phyloP scores from a whole-genome alignment of 2,797 vertebrate species.

The Tragelaphus eurycerus region DNA sequence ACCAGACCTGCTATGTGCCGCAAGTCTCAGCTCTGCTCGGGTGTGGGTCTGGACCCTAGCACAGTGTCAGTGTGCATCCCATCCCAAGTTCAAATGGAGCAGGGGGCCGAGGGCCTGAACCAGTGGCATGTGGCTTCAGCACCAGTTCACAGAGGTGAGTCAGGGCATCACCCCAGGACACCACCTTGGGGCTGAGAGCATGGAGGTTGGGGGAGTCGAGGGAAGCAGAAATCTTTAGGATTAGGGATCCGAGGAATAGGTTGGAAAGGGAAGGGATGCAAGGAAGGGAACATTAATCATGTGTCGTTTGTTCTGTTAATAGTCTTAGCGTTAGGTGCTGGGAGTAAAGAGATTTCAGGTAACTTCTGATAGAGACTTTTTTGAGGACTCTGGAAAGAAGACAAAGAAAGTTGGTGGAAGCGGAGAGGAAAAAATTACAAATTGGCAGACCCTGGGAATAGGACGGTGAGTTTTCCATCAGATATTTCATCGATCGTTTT shows the following conservation, averaged over 20 bases:
- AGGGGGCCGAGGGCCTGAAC: neutral
- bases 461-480: neutral
- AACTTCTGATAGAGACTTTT: neutral
- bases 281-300: neutral
- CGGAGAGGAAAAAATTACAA: neutral
- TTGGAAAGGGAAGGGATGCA: neutral
- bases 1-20: accelerated
- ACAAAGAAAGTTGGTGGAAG: neutral
- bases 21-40: neutral
- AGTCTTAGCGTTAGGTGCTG: neutral
- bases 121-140: neutral
- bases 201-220: no score
- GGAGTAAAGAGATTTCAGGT: neutral
- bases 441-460: neutral
- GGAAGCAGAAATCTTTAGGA: no score
- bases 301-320: neutral
- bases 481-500: neutral
- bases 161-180: no score
- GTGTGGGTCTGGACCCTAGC: neutral
- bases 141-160: neutral
- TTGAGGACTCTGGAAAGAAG: neutral
- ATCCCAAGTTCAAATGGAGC: conserved; percentile 12
- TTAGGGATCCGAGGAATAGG: no score
- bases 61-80: neutral
- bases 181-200: no score